Conservation (phyloP, 1,140 invertebrate genomes). For the Magallana ariakensis region DNA sequence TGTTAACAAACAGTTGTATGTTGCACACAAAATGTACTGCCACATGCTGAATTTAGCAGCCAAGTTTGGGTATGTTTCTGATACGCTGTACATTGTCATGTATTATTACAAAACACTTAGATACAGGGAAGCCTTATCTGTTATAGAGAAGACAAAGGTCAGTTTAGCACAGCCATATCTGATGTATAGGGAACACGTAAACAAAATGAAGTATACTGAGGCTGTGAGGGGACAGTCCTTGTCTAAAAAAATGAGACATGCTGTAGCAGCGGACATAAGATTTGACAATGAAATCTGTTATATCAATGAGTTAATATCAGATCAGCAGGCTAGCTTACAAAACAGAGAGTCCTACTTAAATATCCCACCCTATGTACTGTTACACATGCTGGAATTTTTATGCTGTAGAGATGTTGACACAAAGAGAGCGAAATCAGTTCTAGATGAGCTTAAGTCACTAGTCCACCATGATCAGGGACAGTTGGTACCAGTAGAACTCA, state of each 20-base stretch:
- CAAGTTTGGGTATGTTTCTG: background rate
- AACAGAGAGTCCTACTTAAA: background rate
- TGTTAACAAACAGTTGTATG: background rate
- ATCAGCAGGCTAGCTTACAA: background rate
- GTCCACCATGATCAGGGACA: background rate
- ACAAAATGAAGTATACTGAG: background rate
- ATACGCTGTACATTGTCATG: background rate
- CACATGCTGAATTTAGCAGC: background rate
- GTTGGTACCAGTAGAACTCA: background rate
- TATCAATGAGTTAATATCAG: background rate
- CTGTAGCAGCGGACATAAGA: background rate
- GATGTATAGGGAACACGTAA: background rate
- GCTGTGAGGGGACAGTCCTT: background rate
- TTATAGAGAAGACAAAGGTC: constrained; percentile 16
- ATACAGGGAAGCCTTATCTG: background rate
- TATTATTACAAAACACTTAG: constrained; percentile 8
- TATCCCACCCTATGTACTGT: background rate
- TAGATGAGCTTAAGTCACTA: background rate
- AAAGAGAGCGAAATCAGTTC: background rate
- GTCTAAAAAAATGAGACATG: background rate
- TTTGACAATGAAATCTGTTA: background rate
- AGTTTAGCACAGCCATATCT: background rate
- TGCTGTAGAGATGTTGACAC: background rate
- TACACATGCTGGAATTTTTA: background rate
- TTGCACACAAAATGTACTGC: background rate